Conservation (phyloP, 2,888 invertebrate species). For the Apocheima hispidaria region DNA sequence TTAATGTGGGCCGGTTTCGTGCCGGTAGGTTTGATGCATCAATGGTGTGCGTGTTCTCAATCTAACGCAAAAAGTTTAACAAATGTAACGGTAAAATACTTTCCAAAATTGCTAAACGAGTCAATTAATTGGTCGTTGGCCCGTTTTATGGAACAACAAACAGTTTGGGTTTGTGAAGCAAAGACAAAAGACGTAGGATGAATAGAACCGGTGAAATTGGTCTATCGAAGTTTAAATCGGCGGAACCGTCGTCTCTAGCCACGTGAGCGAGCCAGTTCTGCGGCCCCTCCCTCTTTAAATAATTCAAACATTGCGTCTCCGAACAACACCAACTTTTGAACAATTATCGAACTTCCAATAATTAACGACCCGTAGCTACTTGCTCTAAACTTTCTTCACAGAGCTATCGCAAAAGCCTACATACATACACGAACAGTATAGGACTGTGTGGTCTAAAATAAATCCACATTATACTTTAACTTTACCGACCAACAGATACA, state of each 20-base stretch:
- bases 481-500: conserved; percentile 42
- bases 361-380: conserved; percentile 57
- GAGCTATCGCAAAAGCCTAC: conserved; percentile 37
- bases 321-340: conserved; percentile 64
- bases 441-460: conserved; percentile 37
- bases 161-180: conserved; percentile 40
- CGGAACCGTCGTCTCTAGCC: conserved; percentile 51
- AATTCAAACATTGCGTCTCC: conserved; percentile 68
- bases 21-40: conserved; percentile 32
- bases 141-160: conserved; percentile 34
- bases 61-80: conserved; percentile 22
- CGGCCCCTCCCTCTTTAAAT: conserved; percentile 67
- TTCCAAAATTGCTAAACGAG: conserved; percentile 26
- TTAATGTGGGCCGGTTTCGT: conserved; percentile 46
- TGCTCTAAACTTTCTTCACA: conserved; percentile 46
- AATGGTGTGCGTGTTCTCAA: conserved; percentile 22
- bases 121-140: conserved; percentile 24
- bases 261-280: conserved; percentile 67
- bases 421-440: conserved; percentile 10
- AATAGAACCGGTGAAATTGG: conserved; percentile 55
- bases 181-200: conserved; percentile 54
- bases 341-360: conserved; percentile 69
- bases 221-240: conserved; percentile 51
- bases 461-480: conserved; percentile 39
- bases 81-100: conserved; percentile 27